Percentiles rank a stretch among this genome's conserved stretches.
Conservation (phyloP, 1,140 invertebrate species). For the Drosophila biarmipes region DNA sequence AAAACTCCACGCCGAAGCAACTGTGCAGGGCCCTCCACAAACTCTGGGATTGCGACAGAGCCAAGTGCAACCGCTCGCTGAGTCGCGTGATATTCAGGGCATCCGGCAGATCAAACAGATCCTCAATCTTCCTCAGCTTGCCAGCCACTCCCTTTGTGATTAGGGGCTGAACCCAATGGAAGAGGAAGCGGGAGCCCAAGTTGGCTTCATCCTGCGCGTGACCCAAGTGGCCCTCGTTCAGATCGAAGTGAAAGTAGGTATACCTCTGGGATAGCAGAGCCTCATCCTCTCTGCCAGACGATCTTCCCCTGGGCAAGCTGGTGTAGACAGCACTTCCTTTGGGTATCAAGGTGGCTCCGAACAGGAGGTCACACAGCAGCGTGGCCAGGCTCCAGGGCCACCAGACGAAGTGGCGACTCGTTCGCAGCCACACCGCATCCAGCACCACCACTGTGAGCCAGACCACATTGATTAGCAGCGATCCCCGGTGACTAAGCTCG, state of each 20-base stretch:
- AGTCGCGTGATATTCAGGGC: constrained; percentile 67
- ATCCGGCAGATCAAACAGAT: constrained; percentile 93
- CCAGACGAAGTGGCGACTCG: constrained; percentile 83
- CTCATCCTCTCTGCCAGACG: constrained; percentile 85
- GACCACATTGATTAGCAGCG: constrained; percentile 87
- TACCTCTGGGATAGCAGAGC: constrained; percentile 85
- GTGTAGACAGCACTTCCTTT: constrained; percentile 70
- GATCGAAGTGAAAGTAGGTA: constrained; percentile 82
- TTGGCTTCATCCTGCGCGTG: constrained; percentile 91
- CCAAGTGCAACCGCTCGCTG: constrained; percentile 67
- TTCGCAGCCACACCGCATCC: constrained; percentile 86
- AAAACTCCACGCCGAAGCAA: constrained; percentile 95
- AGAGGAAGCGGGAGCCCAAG: constrained; percentile 90
- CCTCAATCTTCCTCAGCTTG: constrained; percentile 90
- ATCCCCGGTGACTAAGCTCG: constrained; percentile 89
- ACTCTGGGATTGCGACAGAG: constrained; percentile 81
- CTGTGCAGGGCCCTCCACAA: constrained; percentile 91
- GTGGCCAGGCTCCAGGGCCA: constrained; percentile 85
- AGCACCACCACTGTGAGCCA: constrained; percentile 88
- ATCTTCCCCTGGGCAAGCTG: background rate
- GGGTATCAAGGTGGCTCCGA: constrained; percentile 88
- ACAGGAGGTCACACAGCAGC: constrained; percentile 86
- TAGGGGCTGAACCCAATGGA: constrained; percentile 94
- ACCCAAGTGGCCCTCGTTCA: constrained; percentile 88
- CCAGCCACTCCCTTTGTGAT: constrained; percentile 92